Evolutionary conservation across 2,888 invertebrate genomes (phyloP), one percentile per base, ranked within the genome.

Genomic region (Drosophila tripunctata): DNA sequence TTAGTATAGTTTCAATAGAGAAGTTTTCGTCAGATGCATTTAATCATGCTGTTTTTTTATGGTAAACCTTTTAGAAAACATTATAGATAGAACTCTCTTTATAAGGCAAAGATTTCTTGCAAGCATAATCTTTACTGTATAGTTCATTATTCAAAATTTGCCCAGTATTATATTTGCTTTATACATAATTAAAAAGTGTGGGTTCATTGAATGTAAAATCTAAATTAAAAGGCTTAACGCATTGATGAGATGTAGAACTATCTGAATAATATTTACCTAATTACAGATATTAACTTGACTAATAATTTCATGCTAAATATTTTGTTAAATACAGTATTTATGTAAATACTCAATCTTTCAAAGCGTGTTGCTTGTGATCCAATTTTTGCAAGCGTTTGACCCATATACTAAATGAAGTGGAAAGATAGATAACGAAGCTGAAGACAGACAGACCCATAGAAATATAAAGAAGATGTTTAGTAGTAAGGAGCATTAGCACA

Each of bases 341-440:
- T 33, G 1, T 31, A 24, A 17, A 24, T 17, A 15, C 24, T 17
- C 1, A 24, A 24, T 10, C 27, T 17, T 27, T 17, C n/a, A n/a
- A 27, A 8, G 43, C 43, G 15, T 35, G 47, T n/a, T 47, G 14
- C n/a, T 35, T 22, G 22, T 35, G n/a, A 22, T 15, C n/a, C n/a
- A 24, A 24, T 48, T 24, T 35, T 24, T 35, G 47, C 21, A 48
- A 35, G 35, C 47, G 15, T 10, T 24, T 15, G 47, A 48, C 47
- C 47, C 15, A 35, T 24, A 15, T 24, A 6, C 35, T 10, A 48
- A 48, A 48, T 48, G 22, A 48, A 35, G 47, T 48, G 15, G 47
- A 48, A 48, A 35, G 21, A 22, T 35, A 6, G 22, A 14, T 47
- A 47, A 33, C 14, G 14, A 35, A 41, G 12, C 24, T 6, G 27